Evolutionary conservation across 2,113 vertebrate genomes (phyloP).

Genomic region (Oreochromis spilurus): DNA sequence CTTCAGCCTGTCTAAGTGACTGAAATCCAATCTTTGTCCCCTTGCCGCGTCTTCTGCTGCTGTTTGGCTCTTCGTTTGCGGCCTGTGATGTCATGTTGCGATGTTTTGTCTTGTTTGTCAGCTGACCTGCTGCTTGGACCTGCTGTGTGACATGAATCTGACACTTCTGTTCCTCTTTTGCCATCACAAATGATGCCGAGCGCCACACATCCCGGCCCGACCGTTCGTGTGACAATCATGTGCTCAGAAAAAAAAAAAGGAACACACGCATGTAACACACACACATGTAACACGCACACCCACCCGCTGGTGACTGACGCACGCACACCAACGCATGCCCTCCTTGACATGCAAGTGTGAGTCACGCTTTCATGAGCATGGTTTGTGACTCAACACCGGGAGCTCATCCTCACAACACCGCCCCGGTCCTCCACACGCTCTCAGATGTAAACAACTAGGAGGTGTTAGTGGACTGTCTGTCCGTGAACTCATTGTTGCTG

Average conservation of each 20-base stretch:
- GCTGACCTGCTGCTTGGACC: not conserved
- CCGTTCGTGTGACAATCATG: not conserved
- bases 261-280: not conserved
- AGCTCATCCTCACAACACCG: not conserved
- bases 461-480: not conserved
- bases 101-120: not conserved
- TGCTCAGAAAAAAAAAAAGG: not conserved
- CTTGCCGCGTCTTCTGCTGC: not conserved
- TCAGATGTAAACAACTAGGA: not conserved
- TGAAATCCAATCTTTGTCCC: not conserved
- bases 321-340: conserved; percentile 12
- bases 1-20: not conserved
- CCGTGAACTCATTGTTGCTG: not conserved
- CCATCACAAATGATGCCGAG: not conserved
- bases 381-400: not conserved
- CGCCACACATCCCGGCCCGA: not conserved
- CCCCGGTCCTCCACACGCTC: not conserved
- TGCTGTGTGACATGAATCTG: not conserved
- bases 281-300: not conserved
- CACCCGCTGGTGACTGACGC: conserved; percentile 5
- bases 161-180: not conserved
- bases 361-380: not conserved
- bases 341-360: conserved; percentile 12
- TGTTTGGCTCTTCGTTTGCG: not conserved
- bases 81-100: not conserved